Percentiles rank a stretch among this genome's conserved stretches.
These are phyloP conservation scores for Eurystomus glaucurus DNA, from an alignment of 2,797 vertebrate genomes.

Conservation along the genomic window DNA sequence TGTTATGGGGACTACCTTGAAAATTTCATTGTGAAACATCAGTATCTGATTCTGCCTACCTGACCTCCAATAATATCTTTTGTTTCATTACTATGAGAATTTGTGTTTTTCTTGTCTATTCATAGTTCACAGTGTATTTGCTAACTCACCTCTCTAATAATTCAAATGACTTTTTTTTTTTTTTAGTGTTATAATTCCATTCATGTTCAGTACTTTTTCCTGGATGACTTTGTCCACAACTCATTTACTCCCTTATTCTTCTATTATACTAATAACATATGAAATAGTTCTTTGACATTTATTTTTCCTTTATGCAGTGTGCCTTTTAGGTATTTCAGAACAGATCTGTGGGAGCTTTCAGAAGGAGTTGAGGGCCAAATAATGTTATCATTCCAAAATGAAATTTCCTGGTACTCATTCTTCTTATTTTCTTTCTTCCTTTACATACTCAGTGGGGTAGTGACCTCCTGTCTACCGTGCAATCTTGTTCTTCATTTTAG, in stretches of 20 bases:
- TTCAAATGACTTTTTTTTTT: not conserved
- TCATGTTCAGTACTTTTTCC: not conserved
- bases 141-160: not conserved
- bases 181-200: too few relatives aligned
- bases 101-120: not conserved
- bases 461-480: not conserved
- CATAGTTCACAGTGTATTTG: not conserved
- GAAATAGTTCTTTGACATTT: not conserved
- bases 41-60: not conserved
- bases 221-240: not conserved
- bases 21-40: not conserved
- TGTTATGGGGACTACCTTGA: not conserved
- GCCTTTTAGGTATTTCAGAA: not conserved
- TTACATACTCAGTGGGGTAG: not conserved
- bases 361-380: not conserved
- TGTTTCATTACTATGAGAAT: not conserved
- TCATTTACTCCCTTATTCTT: not conserved
- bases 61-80: not conserved
- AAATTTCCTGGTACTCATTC: not conserved
- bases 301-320: not conserved
- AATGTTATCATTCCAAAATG: not conserved
- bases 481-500: not conserved
- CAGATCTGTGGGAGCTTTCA: not conserved
- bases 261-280: not conserved
- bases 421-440: not conserved